Conservation (phyloP, 2,888 invertebrate genomes). For the Tinea pellionella region DNA sequence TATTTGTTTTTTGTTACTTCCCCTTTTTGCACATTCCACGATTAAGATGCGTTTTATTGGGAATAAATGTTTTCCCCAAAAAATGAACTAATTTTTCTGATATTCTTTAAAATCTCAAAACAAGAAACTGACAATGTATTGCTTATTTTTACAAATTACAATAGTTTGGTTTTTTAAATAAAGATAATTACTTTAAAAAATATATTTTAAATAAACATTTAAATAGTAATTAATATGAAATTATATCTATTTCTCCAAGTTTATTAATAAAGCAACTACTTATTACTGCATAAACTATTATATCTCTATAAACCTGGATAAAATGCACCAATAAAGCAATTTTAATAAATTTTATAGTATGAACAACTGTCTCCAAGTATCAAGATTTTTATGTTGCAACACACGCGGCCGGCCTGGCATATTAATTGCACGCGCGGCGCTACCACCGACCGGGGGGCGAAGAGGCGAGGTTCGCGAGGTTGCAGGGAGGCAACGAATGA, state of each 20-base stretch:
- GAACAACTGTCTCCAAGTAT: slow-evolving; percentile 24
- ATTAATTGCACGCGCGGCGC: slow-evolving; percentile 69
- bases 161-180: no score
- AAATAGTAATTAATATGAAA: no score
- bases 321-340: neutral
- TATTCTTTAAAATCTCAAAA: no score
- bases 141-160: no score
- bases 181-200: no score
- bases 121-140: no score
- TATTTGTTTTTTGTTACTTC: neutral
- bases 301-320: no score
- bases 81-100: no score
- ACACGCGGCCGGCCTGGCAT: slow-evolving; percentile 66
- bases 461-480: slow-evolving; percentile 38
- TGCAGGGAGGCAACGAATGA: slow-evolving; percentile 3
- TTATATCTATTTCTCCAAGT: no score
- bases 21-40: slow-evolving; percentile 4
- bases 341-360: neutral
- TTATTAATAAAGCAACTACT: no score
- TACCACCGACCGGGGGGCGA: slow-evolving; percentile 30
- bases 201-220: no score
- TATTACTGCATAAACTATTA: no score
- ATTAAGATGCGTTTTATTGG: neutral
- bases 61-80: neutral
- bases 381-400: slow-evolving; percentile 26